Percentiles rank a stretch among this genome's conserved stretches.
Conservation (phyloP, 2,888 invertebrate species). For the Bugulina stolonifera region DNA sequence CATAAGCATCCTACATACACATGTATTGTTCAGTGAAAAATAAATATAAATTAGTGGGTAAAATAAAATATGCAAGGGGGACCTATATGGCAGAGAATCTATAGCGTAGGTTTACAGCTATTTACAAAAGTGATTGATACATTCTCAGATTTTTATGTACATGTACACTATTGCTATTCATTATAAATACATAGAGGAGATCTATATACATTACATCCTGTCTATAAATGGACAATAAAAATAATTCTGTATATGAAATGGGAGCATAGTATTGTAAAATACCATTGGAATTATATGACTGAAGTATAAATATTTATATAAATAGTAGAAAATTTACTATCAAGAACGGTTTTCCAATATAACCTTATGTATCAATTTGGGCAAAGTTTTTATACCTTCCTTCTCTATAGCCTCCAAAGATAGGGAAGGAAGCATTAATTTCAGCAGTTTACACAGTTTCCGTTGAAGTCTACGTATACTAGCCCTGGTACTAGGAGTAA, state of each 20-base stretch:
- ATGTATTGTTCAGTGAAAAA: neutral
- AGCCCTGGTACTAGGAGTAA: neutral
- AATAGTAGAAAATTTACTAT: neutral
- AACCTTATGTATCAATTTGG: conserved; percentile 17
- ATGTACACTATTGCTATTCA: neutral
- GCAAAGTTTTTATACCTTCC: conserved; percentile 15
- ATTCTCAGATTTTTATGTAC: neutral
- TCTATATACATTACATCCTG: neutral
- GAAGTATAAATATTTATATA: too few species aligned
- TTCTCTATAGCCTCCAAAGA: neutral
- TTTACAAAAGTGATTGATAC: neutral
- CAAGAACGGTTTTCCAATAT: conserved; percentile 6
- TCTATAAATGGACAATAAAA: neutral
- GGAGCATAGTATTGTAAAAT: too few species aligned
- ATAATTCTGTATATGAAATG: neutral
- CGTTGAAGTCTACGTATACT: neutral
- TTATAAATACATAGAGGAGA: neutral
- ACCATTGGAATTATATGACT: too few species aligned
- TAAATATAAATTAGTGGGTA: neutral
- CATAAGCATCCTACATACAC: too few species aligned
- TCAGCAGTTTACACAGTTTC: conserved; percentile 16
- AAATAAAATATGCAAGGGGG: too few species aligned
- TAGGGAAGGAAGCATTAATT: conserved; percentile 11
- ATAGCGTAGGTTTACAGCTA: neutral
- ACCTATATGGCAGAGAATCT: too few species aligned